phyloP scores from a whole-genome alignment of 2,797 vertebrate genomes.

The Cossypha dichroa region DNA sequence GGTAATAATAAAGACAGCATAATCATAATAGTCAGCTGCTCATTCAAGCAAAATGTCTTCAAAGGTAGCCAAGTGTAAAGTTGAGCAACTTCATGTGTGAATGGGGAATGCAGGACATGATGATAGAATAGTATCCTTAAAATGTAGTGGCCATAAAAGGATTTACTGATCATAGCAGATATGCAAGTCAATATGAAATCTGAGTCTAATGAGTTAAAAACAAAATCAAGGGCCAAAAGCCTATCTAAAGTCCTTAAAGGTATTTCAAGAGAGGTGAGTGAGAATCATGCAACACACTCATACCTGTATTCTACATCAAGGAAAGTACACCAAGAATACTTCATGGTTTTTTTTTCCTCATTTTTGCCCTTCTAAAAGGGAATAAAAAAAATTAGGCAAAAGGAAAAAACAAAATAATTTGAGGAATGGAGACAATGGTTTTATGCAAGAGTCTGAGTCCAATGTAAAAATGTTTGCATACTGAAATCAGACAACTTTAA shows the following conservation, averaged over 20 bases:
- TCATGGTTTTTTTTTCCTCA: background rate
- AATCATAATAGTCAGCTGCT: background rate
- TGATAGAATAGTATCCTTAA: background rate
- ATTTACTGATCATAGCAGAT: background rate
- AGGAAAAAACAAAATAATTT: background rate
- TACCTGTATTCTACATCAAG: background rate
- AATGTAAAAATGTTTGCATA: background rate
- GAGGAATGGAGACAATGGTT: background rate
- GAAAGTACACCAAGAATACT: background rate
- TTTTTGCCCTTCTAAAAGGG: background rate
- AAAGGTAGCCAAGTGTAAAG: background rate
- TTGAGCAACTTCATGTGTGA: background rate
- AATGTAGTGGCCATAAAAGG: accelerated
- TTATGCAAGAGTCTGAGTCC: background rate
- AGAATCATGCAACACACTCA: background rate
- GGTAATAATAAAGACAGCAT: background rate
- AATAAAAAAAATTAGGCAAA: background rate
- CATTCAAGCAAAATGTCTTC: background rate
- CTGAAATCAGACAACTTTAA: background rate
- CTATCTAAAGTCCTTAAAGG: background rate
- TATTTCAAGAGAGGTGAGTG: background rate
- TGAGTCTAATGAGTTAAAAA: background rate
- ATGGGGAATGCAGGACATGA: background rate
- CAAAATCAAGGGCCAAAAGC: background rate
- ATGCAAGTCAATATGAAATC: background rate